Evolutionary conservation across 2,888 invertebrate species (phyloP), one percentile per base, ranked within the genome.

Genomic region (Plagodis pulveraria): DNA sequence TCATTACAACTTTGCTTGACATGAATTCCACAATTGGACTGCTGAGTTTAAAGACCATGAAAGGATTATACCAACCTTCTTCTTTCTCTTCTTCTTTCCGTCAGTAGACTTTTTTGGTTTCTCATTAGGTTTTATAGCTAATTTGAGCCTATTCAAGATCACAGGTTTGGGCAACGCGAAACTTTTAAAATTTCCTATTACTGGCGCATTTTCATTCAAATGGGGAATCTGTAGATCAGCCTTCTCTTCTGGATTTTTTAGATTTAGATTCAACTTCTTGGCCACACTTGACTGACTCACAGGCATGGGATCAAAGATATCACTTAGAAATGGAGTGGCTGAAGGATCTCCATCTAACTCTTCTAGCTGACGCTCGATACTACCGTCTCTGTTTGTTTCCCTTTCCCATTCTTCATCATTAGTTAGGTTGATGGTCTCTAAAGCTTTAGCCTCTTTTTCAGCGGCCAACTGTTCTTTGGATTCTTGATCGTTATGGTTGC

Each of bases 101-200:
- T 76, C 78, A 41, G 74, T 77, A 51, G 76, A 62, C 71, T 77
- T 86, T 72, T 81, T 84, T 47, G 68, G 53, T 62, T 60, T 74
- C 67, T 88, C 89, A 52, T 81, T 71, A 56, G 80, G 73, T 81
- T 90, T 90, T 48, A 89, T 81, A 5, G 87, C 73, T 65, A 89
- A 72, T 81, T 91, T 93, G 66, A 92, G 81, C 70, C 91, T 86
- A 80, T 91, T 92, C 66, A 93, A 75, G 69, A 92, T 70, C 48
- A 93, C 87, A 12, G 93, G 93, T 80, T 93, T 93, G 8, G 93
- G 93, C 47, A 91, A 74, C 33, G 93, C 93, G 63, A 93, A 93
- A 69, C 93, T 93, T 84, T 92, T 93, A 71, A 93, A 93, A 72
- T 86, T 89, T 22, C 91, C 92, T 75, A 93, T 87, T 43, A 92